Evolutionary conservation across 2,888 invertebrate genomes (phyloP).

Genomic region (Agrotis clavis): DNA sequence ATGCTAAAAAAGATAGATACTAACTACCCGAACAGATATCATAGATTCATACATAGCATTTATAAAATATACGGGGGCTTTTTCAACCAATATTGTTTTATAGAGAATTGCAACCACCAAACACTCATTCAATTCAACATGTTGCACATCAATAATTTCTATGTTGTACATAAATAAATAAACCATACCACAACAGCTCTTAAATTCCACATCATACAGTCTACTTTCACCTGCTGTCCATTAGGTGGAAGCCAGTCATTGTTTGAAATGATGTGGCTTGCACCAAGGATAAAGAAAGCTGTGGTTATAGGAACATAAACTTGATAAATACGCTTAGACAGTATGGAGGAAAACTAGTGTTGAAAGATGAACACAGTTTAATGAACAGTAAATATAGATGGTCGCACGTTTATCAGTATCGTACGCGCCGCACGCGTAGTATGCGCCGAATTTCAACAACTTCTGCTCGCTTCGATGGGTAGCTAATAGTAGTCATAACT

Average conservation of each 20-base stretch:
- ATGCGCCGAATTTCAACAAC: too few relatives aligned
- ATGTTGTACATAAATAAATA: slow-evolving; percentile 10
- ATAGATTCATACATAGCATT: too few relatives aligned
- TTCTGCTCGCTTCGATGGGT: too few relatives aligned
- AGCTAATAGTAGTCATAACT: too few relatives aligned
- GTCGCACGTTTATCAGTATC: too few relatives aligned
- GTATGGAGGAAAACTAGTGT: not conserved
- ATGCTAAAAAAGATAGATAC: too few relatives aligned
- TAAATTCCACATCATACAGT: slow-evolving; percentile 59
- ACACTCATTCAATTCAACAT: not conserved
- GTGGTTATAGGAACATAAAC: slow-evolving; percentile 14
- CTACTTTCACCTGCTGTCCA: slow-evolving; percentile 64
- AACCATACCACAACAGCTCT: slow-evolving; percentile 18
- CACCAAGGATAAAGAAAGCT: slow-evolving; percentile 36
- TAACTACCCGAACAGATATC: too few relatives aligned
- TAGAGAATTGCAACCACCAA: not conserved
- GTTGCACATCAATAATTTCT: not conserved
- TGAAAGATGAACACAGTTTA: not conserved
- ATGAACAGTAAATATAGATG: not conserved
- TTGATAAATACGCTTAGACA: not conserved
- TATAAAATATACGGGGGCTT: not conserved
- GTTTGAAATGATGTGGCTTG: slow-evolving; percentile 74
- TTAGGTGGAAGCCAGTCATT: slow-evolving; percentile 67
- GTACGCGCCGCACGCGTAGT: too few relatives aligned
- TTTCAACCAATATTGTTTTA: not conserved